Base-by-base conservation (phyloP, 2,797 vertebrate species). In the Xenentodon cancila region DNA sequence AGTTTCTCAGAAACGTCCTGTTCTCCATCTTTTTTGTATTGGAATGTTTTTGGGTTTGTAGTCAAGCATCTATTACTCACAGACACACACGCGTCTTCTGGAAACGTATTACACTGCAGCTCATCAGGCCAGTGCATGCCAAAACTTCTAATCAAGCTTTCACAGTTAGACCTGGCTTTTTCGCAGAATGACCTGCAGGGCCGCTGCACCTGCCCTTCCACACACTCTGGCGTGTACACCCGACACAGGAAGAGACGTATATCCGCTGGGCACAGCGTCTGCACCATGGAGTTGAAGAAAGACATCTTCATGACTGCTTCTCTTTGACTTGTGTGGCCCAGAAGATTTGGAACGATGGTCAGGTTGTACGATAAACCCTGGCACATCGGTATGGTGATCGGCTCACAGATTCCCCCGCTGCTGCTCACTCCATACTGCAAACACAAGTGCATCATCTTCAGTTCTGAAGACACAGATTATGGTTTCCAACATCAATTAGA, bases 121-220 rank as follows among this genome's bases (percentile, higher is more conserved):
- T 88, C 86, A 0, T 42, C 11, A 0, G 89, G 90, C 90, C 90
- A 91, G 2, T 64, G 65, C 15, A 90, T 25, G 0, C 79, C 87
- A 12, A 80, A 79, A 3, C 17, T 69, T 11, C 0, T 27, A 60
- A 89, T 89, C 27, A 75, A 3, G 0, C 15, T 8, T 30, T 86
- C 84, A 7, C 88, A 91, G 73, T 75, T 65, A 17, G 0, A 43
- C 21, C 17, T 85, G 75, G 87, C 84, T n/a, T 43, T 62, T 68
- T 88, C 66, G 8, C 90, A 91, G 52, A 89, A 75, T 0, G 84
- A 84, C 81, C 81, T 83, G 82, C 90, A 91, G 49, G 90, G 90
- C 21, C 65, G 51, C 81, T 77, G 66, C 53, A 52, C 74, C 44
- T 70, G 75, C 25, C 88, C 89, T 0, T 54, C 73, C 52, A 59